These are phyloP conservation scores for Trachymyrmex septentrionalis DNA, from an alignment of 1,140 invertebrate genomes.

Conservation along the genomic window DNA sequence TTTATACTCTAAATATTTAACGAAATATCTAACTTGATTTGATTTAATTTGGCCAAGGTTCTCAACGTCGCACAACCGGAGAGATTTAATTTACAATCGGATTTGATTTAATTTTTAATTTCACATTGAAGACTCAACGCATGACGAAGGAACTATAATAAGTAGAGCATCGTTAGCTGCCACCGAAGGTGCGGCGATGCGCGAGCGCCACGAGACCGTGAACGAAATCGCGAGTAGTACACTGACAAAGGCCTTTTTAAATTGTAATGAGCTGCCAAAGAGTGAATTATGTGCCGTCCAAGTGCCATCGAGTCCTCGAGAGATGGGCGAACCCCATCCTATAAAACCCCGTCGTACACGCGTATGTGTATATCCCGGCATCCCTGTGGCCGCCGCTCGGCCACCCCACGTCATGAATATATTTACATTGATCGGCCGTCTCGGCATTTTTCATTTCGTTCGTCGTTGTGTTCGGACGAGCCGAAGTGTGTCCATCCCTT, in stretches of 20 bases:
- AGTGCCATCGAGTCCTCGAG: conserved; percentile 82
- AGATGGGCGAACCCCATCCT: conserved; percentile 73
- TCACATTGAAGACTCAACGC: neutral
- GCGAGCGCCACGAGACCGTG: conserved; percentile 54
- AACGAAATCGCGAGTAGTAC: conserved; percentile 75
- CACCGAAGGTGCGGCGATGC: conserved; percentile 27
- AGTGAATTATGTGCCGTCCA: conserved; percentile 85
- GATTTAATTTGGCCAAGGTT: neutral
- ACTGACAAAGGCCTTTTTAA: conserved; percentile 85
- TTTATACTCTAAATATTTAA: neutral
- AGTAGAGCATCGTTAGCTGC: neutral
- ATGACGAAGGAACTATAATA: neutral
- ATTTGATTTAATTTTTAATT: neutral
- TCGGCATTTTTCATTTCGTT: conserved; percentile 86
- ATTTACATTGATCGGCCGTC: conserved; percentile 86
- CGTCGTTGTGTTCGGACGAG: conserved; percentile 76
- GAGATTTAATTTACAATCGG: no score
- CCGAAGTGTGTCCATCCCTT: conserved; percentile 68
- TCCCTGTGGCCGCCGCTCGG: conserved; percentile 78
- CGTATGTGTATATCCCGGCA: conserved; percentile 68
- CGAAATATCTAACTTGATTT: neutral
- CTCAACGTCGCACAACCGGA: neutral
- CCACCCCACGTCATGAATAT: conserved; percentile 87
- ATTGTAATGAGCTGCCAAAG: conserved; percentile 87
- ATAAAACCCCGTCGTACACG: conserved; percentile 66